phyloP scores from a whole-genome alignment of 2,113 vertebrate genomes.

The Amblyopsis rosae region DNA sequence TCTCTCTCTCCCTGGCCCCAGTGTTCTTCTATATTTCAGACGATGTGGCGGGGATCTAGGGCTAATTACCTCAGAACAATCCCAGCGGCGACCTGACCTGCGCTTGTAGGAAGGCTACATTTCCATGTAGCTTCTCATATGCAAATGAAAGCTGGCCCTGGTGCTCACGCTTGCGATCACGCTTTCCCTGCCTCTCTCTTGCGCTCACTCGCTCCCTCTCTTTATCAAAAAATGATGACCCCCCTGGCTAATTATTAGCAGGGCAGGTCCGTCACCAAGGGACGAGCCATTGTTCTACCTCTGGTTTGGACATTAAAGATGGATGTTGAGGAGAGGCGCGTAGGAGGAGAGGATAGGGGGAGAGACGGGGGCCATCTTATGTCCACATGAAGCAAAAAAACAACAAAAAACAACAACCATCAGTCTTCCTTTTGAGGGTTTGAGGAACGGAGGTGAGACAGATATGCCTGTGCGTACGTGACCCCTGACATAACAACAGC shows the following conservation, averaged over 20 bases:
- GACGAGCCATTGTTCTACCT: slow-evolving; percentile 61
- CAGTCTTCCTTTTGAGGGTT: not conserved
- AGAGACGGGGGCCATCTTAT: not conserved
- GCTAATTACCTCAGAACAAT: slow-evolving; percentile 63
- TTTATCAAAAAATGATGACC: slow-evolving; percentile 74
- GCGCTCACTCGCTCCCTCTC: slow-evolving; percentile 20
- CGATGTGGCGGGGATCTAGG: slow-evolving; percentile 47
- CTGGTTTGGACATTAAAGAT: slow-evolving; percentile 73
- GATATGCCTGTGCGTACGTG: not conserved
- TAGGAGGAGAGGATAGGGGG: slow-evolving; percentile 21
- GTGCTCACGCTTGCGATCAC: not conserved
- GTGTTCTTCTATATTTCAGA: slow-evolving; percentile 61
- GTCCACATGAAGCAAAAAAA: slow-evolving; percentile 8
- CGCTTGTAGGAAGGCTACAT: slow-evolving; percentile 45
- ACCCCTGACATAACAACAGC: slow-evolving; percentile 31
- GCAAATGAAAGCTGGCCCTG: slow-evolving; percentile 65
- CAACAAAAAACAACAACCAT: not conserved
- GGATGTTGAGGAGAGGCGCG: slow-evolving; percentile 55
- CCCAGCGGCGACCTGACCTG: slow-evolving; percentile 52
- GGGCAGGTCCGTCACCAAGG: slow-evolving; percentile 25
- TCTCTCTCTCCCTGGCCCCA: slow-evolving; percentile 8
- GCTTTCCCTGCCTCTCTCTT: not conserved
- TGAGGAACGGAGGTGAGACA: not conserved
- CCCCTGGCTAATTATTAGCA: slow-evolving; percentile 64
- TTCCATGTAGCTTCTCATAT: slow-evolving; percentile 58